Conservation (phyloP, 2,113 vertebrate species). For the Caloenas nicobarica region DNA sequence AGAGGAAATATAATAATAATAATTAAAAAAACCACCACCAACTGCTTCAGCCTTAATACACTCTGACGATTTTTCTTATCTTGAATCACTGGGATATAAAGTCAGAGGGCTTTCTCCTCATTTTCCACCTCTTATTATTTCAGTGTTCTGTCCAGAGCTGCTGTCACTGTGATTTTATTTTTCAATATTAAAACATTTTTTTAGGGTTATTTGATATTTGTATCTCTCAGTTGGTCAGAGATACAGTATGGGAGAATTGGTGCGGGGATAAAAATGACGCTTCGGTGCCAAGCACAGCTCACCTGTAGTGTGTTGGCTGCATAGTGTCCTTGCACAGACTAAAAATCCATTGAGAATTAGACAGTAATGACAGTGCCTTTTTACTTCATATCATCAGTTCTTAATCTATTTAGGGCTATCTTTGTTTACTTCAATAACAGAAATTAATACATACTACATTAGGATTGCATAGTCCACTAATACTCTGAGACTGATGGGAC, state of each 20-base stretch:
- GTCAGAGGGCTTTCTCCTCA: not conserved
- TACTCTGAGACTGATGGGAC: not conserved
- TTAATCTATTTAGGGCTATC: not conserved
- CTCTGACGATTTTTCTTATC: not conserved
- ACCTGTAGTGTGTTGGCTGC: not conserved
- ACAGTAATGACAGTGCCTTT: not conserved
- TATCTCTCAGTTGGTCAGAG: not conserved
- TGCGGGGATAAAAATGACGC: not conserved
- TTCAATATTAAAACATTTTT: not conserved
- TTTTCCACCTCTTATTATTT: not conserved
- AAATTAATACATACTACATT: not conserved
- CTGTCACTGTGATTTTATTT: not conserved
- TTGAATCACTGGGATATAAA: not conserved
- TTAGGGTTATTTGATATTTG: not conserved
- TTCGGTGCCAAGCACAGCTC: not conserved
- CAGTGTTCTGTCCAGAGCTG: not conserved
- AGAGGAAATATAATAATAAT: not conserved
- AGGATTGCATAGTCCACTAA: not conserved
- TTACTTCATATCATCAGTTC: not conserved
- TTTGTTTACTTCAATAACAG: not conserved
- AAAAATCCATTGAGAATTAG: not conserved
- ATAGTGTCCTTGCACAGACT: not conserved
- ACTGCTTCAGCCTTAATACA: not conserved
- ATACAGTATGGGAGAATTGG: not conserved
- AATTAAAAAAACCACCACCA: not conserved